Base-by-base conservation (phyloP, 2,888 invertebrate species). In the Andrena camellia region DNA sequence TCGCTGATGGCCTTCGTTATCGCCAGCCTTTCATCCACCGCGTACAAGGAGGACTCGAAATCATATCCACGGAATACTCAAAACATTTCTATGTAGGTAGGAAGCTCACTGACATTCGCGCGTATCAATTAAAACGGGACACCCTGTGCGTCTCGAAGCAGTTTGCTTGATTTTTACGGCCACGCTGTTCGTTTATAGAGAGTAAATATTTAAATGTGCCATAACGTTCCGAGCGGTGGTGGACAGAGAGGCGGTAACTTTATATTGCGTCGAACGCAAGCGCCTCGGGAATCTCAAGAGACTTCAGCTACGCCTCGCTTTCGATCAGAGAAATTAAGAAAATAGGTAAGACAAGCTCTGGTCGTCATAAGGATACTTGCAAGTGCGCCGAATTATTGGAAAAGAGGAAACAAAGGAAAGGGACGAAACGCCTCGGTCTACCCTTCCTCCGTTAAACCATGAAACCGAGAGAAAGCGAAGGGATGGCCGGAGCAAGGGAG, bases 151-250 rank as follows among this genome's bases (percentile, higher is more conserved):
- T 78, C 71, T 73, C 77, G 29, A 26, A 52, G 78, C 60, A 75
- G 52, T 83, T 77, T 33, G 54, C 68, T 80, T 59, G 63, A 83
- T 72, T 81, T 88, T 85, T 82, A 88, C 71, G 79, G 23, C 59
- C 48, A 8, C 71, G 66, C 77, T 82, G 72, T 84, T 76, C 80
- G 81, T 88, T 86, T 85, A 78, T 77, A 84, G 81, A 71, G 86
- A 68, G 78, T 88, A 88, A 88, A 88, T 88, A 88, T 88, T 88
- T 86, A 85, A 88, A 88, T 84, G 77, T 84, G 80, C 69, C 78
- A 77, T 84, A 85, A 85, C 69, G 70, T 78, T 67, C 33, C 26
- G 35, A 35, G 60, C 70, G 75, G 63, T 62, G 63, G 72, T 67
- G 69, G 33, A 42, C n/a, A 62, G 71, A 69, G 64, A 50, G 57